Percentiles rank a stretch among this genome's conserved stretches.
Conservation (phyloP, 2,113 vertebrate species). For the Otis tarda region DNA sequence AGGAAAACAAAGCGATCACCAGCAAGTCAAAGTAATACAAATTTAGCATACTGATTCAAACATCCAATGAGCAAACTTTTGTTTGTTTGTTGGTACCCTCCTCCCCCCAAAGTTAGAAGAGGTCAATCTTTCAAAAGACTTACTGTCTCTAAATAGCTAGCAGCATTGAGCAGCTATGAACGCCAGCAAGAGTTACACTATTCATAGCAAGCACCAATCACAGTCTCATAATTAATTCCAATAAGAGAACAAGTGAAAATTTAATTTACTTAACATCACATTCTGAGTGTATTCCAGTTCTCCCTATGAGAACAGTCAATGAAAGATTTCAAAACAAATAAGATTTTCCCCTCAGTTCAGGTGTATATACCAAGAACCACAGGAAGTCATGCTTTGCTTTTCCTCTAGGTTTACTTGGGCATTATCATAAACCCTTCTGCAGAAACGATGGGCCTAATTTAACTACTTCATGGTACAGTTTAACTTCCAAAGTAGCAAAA, state of each 20-base stretch:
- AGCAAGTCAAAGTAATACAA: background rate
- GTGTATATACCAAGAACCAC: background rate
- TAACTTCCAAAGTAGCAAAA: background rate
- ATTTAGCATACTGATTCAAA: background rate
- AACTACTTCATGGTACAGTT: background rate
- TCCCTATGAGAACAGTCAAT: background rate
- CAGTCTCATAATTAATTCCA: background rate
- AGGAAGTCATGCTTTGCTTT: background rate
- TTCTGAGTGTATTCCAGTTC: background rate
- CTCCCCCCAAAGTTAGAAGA: background rate
- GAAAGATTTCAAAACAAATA: background rate
- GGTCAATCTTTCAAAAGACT: background rate
- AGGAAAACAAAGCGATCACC: background rate
- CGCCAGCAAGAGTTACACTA: background rate
- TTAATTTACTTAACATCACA: background rate
- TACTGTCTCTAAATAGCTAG: background rate
- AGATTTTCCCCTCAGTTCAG: background rate
- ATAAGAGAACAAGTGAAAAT: background rate
- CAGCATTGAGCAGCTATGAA: background rate
- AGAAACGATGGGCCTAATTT: background rate
- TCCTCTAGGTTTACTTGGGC: background rate
- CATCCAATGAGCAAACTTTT: background rate
- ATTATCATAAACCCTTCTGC: background rate
- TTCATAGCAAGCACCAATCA: background rate
- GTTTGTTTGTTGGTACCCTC: background rate